Conservation (phyloP, 2,113 vertebrate species). For the Mesitornis unicolor region DNA sequence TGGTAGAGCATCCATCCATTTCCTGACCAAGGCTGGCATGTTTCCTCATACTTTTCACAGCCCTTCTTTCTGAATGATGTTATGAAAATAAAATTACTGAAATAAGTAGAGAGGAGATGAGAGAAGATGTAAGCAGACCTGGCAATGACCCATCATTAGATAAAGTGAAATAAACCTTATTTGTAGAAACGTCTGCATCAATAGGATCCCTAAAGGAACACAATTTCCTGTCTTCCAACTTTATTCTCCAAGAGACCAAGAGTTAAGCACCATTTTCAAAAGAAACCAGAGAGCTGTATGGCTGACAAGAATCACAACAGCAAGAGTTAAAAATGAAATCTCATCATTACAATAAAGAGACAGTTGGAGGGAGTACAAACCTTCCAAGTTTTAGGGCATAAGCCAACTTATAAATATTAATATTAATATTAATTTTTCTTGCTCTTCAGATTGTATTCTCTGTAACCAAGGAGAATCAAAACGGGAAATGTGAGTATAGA, state of each 20-base stretch:
- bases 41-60: background rate
- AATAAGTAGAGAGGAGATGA: background rate
- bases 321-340: background rate
- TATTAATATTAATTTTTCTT: background rate
- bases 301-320: background rate
- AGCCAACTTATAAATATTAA: background rate
- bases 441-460: background rate
- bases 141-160: background rate
- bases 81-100: background rate
- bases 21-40: background rate
- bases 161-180: background rate
- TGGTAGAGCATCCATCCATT: background rate
- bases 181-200: background rate
- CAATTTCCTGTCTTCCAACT: background rate
- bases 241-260: background rate
- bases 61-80: background rate
- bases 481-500: background rate
- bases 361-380: background rate
- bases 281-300: background rate
- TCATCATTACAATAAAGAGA: background rate
- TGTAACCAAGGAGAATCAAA: background rate
- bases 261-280: background rate
- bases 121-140: background rate
- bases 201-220: background rate
- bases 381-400: background rate